These are phyloP conservation scores for Synanthedon formicaeformis DNA, from an alignment of 2,888 invertebrate species.

Conservation along the genomic window DNA sequence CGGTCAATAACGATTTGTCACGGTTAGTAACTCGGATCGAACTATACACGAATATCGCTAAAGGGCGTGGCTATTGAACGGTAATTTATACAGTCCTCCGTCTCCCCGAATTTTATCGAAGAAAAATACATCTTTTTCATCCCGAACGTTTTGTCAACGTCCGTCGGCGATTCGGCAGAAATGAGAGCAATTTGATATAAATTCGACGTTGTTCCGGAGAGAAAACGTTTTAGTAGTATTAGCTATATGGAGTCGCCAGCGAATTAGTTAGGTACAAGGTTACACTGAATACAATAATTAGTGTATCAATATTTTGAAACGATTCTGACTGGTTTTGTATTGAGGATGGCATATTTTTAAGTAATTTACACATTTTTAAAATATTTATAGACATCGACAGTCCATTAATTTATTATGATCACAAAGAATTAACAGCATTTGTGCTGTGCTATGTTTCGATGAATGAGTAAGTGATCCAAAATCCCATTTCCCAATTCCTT, in stretches of 20 bases:
- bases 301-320: background rate
- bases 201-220: conserved; percentile 20
- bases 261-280: background rate
- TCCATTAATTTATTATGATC: no score
- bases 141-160: conserved; percentile 57
- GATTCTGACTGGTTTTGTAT: no score
- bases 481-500: no score
- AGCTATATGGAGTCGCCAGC: background rate
- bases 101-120: conserved; percentile 53
- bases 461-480: no score
- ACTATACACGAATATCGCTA: background rate
- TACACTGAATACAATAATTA: background rate
- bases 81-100: conserved; percentile 34
- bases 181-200: conserved; percentile 54
- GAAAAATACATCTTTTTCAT: conserved; percentile 62
- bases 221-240: background rate
- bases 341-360: no score
- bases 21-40: background rate
- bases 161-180: conserved; percentile 42
- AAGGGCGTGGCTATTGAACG: conserved; percentile 11
- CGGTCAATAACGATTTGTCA: background rate
- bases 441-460: no score
- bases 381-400: no score
- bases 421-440: no score
- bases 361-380: no score